Conservation (phyloP, 1,140 invertebrate species). For the Aphaenogaster floridana region DNA sequence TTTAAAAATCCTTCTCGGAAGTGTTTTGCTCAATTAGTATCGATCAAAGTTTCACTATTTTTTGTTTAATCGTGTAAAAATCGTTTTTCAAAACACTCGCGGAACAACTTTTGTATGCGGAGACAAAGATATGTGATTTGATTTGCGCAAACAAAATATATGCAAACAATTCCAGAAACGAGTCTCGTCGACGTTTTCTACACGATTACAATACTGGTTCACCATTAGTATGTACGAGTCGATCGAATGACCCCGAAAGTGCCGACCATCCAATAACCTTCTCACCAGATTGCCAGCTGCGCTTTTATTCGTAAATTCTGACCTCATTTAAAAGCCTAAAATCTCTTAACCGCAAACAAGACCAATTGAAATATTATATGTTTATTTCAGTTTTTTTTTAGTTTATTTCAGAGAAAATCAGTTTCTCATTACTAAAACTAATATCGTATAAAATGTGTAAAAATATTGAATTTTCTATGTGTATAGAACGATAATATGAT, state of each 20-base stretch:
- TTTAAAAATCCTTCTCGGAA: no score
- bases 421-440: background rate
- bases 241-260: conserved; percentile 60
- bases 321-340: conserved; percentile 53
- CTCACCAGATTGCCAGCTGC: background rate
- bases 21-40: background rate
- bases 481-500: background rate
- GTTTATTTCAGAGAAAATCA: background rate
- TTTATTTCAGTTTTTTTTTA: background rate
- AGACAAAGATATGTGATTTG: background rate
- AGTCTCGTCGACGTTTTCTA: conserved; percentile 33
- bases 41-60: background rate
- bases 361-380: conserved; percentile 12
- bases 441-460: background rate
- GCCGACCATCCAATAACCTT: conserved; percentile 63
- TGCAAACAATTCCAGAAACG: conserved; percentile 53
- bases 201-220: conserved; percentile 1
- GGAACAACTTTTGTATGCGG: background rate
- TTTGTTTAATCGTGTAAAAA: background rate
- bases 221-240: conserved; percentile 28
- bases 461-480: background rate
- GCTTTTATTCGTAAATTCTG: conserved; percentile 39
- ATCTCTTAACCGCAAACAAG: background rate
- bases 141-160: background rate
- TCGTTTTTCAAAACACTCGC: background rate